These are phyloP conservation scores for Loxodonta africana DNA, from an alignment of 2,113 vertebrate species.

Conservation along the genomic window DNA sequence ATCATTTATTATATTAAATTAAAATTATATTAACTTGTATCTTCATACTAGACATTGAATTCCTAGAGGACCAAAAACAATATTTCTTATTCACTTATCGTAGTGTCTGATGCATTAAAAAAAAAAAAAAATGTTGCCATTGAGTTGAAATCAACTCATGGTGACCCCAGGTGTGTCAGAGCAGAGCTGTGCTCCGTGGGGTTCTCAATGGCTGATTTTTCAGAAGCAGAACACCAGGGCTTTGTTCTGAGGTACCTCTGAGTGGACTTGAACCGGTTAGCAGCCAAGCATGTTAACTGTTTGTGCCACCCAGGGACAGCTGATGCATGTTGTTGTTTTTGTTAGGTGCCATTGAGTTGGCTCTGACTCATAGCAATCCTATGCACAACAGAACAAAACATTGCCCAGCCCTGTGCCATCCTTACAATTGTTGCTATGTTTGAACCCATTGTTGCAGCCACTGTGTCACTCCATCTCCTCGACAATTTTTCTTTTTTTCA, in stretches of 20 bases:
- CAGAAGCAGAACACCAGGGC: background rate
- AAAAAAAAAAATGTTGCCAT: background rate
- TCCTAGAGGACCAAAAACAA: background rate
- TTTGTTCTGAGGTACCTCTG: background rate
- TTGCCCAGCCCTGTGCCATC: too few species aligned
- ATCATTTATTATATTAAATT: background rate
- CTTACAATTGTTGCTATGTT: too few species aligned
- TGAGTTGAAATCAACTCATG: background rate
- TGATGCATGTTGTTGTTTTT: background rate
- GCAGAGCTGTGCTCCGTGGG: background rate
- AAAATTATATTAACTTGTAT: background rate
- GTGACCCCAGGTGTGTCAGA: background rate
- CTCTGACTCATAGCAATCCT: too few species aligned
- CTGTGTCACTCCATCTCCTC: too few species aligned
- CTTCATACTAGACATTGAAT: background rate
- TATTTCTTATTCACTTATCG: conserved; percentile 4
- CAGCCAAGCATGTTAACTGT: background rate
- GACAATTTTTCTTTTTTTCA: too few species aligned
- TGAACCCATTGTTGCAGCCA: too few species aligned
- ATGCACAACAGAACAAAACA: too few species aligned
- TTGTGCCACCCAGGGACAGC: background rate
- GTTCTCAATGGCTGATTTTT: background rate
- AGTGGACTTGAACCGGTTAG: background rate
- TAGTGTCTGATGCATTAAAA: background rate
- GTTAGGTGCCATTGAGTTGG: too few species aligned